These are phyloP conservation scores for Orestias chungarensis DNA, from an alignment of 2,797 vertebrate species.

Conservation along the genomic window DNA sequence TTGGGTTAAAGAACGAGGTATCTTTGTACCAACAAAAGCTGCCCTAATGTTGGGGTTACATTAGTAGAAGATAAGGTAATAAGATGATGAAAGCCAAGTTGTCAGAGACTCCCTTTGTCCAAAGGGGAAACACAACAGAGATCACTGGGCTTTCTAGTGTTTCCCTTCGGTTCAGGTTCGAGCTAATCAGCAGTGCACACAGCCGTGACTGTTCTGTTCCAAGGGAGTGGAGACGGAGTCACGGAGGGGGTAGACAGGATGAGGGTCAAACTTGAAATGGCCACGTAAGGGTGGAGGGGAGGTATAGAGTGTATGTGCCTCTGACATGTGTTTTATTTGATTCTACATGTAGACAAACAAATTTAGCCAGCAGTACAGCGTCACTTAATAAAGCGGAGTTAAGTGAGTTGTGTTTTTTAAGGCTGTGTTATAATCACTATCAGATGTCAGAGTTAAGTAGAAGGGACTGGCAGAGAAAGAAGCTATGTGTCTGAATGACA, in stretches of 20 bases:
- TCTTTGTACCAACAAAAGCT: slow-evolving; percentile 24
- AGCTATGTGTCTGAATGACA: slow-evolving; percentile 2
- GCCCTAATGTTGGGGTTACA: slow-evolving; percentile 41
- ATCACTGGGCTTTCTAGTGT: slow-evolving; percentile 58
- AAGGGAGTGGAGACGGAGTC: slow-evolving; percentile 65
- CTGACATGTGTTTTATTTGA: slow-evolving; percentile 26
- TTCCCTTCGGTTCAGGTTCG: slow-evolving; percentile 74
- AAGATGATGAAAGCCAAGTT: slow-evolving; percentile 38
- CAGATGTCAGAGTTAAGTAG: slow-evolving; percentile 65
- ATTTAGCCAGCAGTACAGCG: slow-evolving; percentile 62
- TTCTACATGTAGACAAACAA: slow-evolving; percentile 57
- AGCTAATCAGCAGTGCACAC: slow-evolving; percentile 80
- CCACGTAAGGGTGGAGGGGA: slow-evolving; percentile 34
- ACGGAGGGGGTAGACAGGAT: slow-evolving; percentile 48
- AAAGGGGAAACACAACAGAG: slow-evolving; percentile 62
- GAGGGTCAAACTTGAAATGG: slow-evolving; percentile 54
- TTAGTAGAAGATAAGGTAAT: slow-evolving; percentile 64
- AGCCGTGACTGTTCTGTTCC: slow-evolving; percentile 81
- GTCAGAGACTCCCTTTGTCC: slow-evolving; percentile 54
- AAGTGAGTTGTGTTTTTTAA: slow-evolving; percentile 61
- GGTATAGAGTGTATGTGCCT: slow-evolving; percentile 14
- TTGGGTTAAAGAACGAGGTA: slow-evolving; percentile 25
- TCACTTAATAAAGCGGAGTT: slow-evolving; percentile 63
- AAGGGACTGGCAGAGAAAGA: slow-evolving; percentile 22
- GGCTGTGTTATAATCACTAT: slow-evolving; percentile 68